Percentiles rank a stretch among this genome's conserved stretches.
Evolutionary conservation across 2,113 vertebrate species (phyloP).

Genomic region (Plecotus auritus): DNA sequence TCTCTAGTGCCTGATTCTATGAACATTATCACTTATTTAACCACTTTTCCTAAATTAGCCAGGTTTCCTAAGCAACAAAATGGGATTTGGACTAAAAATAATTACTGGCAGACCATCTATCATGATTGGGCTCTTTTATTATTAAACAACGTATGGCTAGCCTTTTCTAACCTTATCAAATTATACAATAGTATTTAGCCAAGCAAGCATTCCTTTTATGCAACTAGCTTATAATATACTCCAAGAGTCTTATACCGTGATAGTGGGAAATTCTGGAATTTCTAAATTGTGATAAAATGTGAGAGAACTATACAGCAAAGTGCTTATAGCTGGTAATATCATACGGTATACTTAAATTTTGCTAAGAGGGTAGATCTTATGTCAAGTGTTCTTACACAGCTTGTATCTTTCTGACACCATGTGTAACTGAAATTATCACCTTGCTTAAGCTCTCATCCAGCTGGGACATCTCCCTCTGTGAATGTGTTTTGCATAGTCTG

Average conservation of each 20-base stretch:
- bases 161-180: background rate
- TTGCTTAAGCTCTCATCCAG: background rate
- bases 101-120: slow-evolving; percentile 9
- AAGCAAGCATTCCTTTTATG: background rate
- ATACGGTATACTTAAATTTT: background rate
- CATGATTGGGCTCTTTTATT: slow-evolving; percentile 2
- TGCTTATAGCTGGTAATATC: background rate
- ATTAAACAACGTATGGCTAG: background rate
- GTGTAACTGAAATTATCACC: background rate
- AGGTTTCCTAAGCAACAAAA: slow-evolving; percentile 21
- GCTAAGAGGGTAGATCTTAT: background rate
- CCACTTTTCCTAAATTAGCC: slow-evolving; percentile 22
- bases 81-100: slow-evolving; percentile 3
- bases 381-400: background rate
- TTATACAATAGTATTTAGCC: background rate
- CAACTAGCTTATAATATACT: background rate
- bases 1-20: background rate
- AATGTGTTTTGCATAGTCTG: background rate
- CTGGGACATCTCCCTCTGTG: background rate
- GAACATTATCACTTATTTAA: slow-evolving; percentile 50
- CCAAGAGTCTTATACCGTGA: background rate
- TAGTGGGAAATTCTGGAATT: background rate
- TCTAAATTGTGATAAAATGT: background rate
- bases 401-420: background rate
- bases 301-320: background rate